These are phyloP conservation scores for Anomalospiza imberbis DNA, from an alignment of 2,797 vertebrate species.

Conservation along the genomic window DNA sequence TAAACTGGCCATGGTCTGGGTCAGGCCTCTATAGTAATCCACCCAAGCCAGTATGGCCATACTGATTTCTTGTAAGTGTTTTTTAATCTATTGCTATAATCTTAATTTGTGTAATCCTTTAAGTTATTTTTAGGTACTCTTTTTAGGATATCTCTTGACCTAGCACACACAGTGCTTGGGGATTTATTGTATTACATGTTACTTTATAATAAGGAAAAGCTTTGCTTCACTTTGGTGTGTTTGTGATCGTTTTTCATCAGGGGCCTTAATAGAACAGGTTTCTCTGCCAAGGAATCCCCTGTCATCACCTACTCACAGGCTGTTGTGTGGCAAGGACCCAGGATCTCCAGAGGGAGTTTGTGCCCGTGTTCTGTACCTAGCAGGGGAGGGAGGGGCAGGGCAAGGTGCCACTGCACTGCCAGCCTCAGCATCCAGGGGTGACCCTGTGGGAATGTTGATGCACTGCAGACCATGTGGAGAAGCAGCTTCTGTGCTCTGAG, in stretches of 20 bases:
- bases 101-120: background rate
- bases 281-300: background rate
- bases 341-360: background rate
- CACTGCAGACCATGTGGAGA: background rate
- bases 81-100: background rate
- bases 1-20: background rate
- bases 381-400: background rate
- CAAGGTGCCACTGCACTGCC: background rate
- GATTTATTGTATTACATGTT: background rate
- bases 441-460: background rate
- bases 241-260: background rate
- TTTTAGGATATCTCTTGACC: background rate
- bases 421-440: background rate
- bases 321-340: background rate
- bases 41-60: background rate
- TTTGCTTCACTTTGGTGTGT: background rate
- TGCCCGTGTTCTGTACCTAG: background rate
- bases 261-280: background rate
- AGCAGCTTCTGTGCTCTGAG: background rate
- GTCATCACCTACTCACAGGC: background rate
- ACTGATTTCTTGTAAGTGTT: background rate
- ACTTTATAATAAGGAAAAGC: background rate
- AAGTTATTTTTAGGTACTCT: conserved; percentile 35
- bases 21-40: background rate
- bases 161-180: background rate